phyloP scores from a whole-genome alignment of 2,888 invertebrate genomes.

The Pristionchus arcanus region DNA sequence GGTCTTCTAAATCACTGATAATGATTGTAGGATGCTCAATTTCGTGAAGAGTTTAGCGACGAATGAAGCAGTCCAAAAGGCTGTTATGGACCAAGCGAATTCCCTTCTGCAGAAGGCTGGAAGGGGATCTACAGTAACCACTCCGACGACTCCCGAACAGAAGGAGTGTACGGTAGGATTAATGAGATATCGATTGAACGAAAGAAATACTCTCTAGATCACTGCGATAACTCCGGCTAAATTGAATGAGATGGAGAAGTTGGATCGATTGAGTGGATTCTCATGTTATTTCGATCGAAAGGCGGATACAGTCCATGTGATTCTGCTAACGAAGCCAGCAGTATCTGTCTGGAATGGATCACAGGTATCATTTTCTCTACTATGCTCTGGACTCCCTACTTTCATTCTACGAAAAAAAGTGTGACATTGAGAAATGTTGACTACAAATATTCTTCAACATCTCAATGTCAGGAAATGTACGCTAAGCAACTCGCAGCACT shows the following conservation, averaged over 20 bases:
- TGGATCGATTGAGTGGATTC: conserved; percentile 49
- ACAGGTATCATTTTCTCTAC: background rate
- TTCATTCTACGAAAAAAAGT: background rate
- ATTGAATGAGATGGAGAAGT: conserved; percentile 53
- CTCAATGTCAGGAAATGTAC: conserved; percentile 16
- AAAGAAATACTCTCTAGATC: background rate
- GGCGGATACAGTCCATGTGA: conserved; percentile 34
- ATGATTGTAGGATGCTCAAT: conserved; percentile 23
- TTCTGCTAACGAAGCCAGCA: background rate
- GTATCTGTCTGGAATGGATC: conserved; percentile 42
- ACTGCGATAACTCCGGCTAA: conserved; percentile 34
- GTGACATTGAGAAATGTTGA: too few species aligned
- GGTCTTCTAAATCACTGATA: background rate
- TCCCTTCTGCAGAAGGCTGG: conserved; percentile 8
- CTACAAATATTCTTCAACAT: background rate
- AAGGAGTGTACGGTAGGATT: conserved; percentile 21
- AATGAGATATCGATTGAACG: background rate
- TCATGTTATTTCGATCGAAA: conserved; percentile 43
- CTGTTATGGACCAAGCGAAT: conserved; percentile 20
- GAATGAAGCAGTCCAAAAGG: conserved; percentile 44
- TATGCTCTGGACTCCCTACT: background rate
- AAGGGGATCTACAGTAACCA: conserved; percentile 18
- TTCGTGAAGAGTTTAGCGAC: conserved; percentile 52
- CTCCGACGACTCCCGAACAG: conserved; percentile 39
- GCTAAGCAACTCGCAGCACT: conserved; percentile 32